Percentiles rank a stretch among this genome's conserved stretches.
Evolutionary conservation across 2,797 vertebrate species (phyloP).

Genomic region (Monodelphis domestica): DNA sequence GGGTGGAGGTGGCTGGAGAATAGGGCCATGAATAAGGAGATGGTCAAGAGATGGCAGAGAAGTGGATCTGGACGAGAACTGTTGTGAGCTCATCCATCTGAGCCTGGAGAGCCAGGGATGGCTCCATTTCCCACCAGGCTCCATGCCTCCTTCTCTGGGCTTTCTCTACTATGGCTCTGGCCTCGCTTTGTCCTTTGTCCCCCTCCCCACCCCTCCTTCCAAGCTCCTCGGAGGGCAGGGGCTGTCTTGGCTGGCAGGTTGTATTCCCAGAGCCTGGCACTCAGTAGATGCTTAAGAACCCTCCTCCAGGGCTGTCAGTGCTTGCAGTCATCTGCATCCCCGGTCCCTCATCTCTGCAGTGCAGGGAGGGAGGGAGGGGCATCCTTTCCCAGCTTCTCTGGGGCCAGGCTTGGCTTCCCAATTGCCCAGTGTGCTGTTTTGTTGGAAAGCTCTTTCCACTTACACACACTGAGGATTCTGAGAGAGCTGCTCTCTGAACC

Average conservation of each 20-base stretch:
- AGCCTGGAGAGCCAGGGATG: neutral
- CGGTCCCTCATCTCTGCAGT: neutral
- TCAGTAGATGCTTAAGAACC: neutral
- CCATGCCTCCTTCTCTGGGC: too few species aligned
- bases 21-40: neutral
- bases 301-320: too few species aligned
- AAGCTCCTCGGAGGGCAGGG: neutral
- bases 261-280: neutral
- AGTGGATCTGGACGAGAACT: neutral
- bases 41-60: neutral
- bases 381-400: neutral
- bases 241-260: neutral
- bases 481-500: fast-evolving
- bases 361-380: neutral
- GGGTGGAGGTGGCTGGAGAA: neutral
- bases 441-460: neutral
- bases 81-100: neutral
- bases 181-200: too few species aligned
- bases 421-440: fast-evolving
- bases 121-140: neutral
- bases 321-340: neutral
- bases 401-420: neutral
- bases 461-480: neutral
- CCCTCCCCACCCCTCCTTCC: neutral
- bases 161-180: neutral